Evolutionary conservation across 2,888 invertebrate genomes (phyloP), one percentile per base, ranked within the genome.

Genomic region (Noctua fimbriata): DNA sequence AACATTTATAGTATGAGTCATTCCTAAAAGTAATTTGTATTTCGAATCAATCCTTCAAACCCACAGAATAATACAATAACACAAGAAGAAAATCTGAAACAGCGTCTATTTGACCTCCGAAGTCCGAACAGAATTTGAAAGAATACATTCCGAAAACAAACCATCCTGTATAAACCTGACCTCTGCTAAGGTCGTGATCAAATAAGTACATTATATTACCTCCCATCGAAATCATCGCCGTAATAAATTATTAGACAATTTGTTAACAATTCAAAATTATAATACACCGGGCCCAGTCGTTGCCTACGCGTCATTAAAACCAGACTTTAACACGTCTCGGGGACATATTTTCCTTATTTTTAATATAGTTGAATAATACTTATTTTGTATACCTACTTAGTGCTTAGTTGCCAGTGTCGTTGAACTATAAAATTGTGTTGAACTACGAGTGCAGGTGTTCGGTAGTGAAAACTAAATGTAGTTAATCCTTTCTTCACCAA

Each of bases 221-320:
- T 92, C 84, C 89, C 92, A 95, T 95, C 93, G 93, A 93, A 92
- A 93, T 93, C 91, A 90, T 92, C 90, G 87, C 86, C 80, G 89
- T 85, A 88, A 85, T 91, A 92, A 36, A 41, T 41, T 41, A 94
- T 94, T 92, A 92, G 91, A 90, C 91, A 89, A 92, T 87, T 88
- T 82, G 82, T 89, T 90, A 85, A 87, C 89, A 87, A 87, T 88
- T 88, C 72, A 79, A 81, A 89, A 87, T 82, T 85, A 76, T 85
- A 85, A 76, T 69, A 78, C 52, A 49, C 24, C 18, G 49, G 32
- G 41, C 58, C 66, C 89, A 88, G 86, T 83, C 80, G 65, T 52
- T 32, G 80, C 44, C 69, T 41, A 60, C 79, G 76, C 65, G 87
- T 78, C 67, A 73, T 65, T 80, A 80, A 52, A 69, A 69, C n/a